Percentiles rank a stretch among this genome's conserved stretches.
Evolutionary conservation across 2,113 vertebrate species (phyloP).

Genomic region (Uria aalge): DNA sequence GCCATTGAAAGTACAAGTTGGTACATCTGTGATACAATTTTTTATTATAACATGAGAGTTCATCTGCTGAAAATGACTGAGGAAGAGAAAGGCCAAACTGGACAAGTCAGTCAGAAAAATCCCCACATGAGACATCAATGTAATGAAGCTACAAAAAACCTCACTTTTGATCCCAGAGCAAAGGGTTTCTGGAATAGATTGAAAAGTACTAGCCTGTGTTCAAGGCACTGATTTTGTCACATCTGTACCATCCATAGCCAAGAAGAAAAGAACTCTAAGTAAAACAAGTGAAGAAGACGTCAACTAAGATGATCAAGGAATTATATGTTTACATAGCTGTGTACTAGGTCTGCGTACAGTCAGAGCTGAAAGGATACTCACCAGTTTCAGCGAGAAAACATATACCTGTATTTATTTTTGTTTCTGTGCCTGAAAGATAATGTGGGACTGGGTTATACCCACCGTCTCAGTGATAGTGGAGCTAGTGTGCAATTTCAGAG

Average conservation of each 20-base stretch:
- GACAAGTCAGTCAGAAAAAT: not conserved
- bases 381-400: not conserved
- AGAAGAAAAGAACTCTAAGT: not conserved
- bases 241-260: not conserved
- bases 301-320: not conserved
- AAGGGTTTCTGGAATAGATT: not conserved
- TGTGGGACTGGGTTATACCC: not conserved
- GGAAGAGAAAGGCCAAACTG: not conserved
- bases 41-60: not conserved
- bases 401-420: not conserved
- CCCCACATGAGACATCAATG: not conserved
- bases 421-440: not conserved
- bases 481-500: not conserved
- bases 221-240: not conserved
- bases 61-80: not conserved
- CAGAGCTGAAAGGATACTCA: not conserved
- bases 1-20: not conserved
- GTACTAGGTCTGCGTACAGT: rapidly evolving
- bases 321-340: rapidly evolving
- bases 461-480: not conserved
- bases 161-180: not conserved
- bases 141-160: rapidly evolving
- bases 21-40: not conserved
- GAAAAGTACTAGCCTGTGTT: not conserved
- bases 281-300: not conserved